phyloP scores from a whole-genome alignment of 1,140 invertebrate genomes.

The Lerema accius region DNA sequence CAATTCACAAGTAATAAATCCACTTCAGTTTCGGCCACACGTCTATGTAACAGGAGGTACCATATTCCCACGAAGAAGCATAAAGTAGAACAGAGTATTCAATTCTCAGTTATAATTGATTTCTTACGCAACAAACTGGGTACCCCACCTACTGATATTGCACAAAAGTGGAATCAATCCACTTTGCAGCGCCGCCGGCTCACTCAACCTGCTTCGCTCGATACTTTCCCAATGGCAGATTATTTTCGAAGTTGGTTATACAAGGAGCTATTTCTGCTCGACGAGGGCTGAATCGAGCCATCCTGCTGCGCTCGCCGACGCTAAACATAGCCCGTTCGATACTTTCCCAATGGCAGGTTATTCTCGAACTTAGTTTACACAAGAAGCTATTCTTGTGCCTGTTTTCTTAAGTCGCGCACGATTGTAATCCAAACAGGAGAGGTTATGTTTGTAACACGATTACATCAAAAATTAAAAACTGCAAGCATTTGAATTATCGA shows the following conservation, averaged over 20 bases:
- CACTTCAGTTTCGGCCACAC: too few relatives aligned
- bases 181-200: not conserved
- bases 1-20: too few relatives aligned
- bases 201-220: conserved; percentile 7
- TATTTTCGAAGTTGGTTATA: conserved; percentile 35
- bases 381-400: conserved; percentile 26
- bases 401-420: not conserved
- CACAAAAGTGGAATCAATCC: too few relatives aligned
- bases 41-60: too few relatives aligned
- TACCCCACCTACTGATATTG: too few relatives aligned
- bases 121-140: too few relatives aligned
- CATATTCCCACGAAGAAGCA: too few relatives aligned
- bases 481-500: too few relatives aligned
- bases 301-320: not conserved
- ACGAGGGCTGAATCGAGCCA: not conserved
- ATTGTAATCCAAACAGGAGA: not conserved
- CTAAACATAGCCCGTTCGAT: conserved; percentile 26
- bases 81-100: too few relatives aligned
- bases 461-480: too few relatives aligned
- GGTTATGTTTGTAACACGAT: too few relatives aligned
- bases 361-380: conserved; percentile 31
- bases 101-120: too few relatives aligned
- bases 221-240: conserved; percentile 35
- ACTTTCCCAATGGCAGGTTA: conserved; percentile 36
- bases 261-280: conserved; percentile 30